Evolutionary conservation across 2,888 invertebrate species (phyloP).

Genomic region (Pristionchus fissidentatus): DNA sequence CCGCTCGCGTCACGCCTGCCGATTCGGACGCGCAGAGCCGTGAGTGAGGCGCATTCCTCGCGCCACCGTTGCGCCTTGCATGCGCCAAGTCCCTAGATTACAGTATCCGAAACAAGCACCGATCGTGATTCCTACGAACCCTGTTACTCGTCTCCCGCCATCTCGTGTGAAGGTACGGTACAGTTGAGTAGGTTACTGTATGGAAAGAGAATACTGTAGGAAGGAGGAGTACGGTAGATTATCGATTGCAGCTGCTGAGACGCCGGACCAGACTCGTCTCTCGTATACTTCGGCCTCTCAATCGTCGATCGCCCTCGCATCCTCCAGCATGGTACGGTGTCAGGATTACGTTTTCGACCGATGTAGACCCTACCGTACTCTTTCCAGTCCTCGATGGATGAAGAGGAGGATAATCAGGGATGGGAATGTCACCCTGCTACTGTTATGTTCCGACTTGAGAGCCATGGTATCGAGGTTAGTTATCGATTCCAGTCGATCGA

Average conservation of each 20-base stretch:
- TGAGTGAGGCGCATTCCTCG: neutral
- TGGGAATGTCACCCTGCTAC: neutral
- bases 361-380: neutral
- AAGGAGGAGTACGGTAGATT: neutral
- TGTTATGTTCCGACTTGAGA: neutral
- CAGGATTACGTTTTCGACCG: too few relatives aligned
- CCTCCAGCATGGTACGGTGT: neutral
- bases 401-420: neutral
- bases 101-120: neutral
- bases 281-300: neutral
- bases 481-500: neutral
- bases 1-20: neutral
- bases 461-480: neutral
- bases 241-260: neutral
- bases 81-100: neutral
- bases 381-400: neutral
- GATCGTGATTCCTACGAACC: slow-evolving; percentile 6
- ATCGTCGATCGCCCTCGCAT: neutral
- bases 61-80: neutral
- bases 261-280: slow-evolving; percentile 3
- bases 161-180: slow-evolving; percentile 10
- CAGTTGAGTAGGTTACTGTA: neutral
- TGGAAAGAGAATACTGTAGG: neutral
- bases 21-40: neutral
- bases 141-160: neutral